Conservation (phyloP, 2,888 invertebrate species). For the Polymixis flavicincta region DNA sequence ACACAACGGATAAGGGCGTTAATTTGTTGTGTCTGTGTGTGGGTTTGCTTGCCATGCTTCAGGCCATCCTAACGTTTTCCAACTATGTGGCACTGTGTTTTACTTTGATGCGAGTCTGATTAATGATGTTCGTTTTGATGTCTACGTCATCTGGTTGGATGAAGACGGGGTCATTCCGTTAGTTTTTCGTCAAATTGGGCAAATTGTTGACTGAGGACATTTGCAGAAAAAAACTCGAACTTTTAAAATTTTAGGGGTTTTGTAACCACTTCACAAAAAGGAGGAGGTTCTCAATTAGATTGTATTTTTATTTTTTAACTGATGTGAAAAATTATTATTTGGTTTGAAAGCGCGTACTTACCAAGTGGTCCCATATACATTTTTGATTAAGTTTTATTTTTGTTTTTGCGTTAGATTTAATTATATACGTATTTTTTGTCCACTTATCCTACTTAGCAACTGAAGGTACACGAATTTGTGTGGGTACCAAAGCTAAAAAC, state of each 20-base stretch:
- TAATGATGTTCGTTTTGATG: conserved; percentile 46
- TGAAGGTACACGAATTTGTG: too few species aligned
- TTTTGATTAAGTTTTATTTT: too few species aligned
- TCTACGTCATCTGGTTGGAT: conserved; percentile 37
- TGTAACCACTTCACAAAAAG: too few species aligned
- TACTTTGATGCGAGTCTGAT: conserved; percentile 50
- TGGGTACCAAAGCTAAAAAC: too few species aligned
- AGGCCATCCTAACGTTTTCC: conserved; percentile 41
- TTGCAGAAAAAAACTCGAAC: not conserved
- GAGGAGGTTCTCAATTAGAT: too few species aligned
- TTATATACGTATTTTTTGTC: too few species aligned
- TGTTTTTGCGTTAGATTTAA: too few species aligned
- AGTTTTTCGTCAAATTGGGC: conserved; percentile 44
- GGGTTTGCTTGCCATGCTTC: conserved; percentile 60
- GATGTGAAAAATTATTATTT: too few species aligned
- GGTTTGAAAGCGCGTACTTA: too few species aligned
- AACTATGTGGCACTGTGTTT: conserved; percentile 51
- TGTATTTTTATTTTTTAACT: too few species aligned
- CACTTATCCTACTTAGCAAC: too few species aligned
- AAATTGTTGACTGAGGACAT: conserved; percentile 7
- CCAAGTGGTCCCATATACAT: too few species aligned
- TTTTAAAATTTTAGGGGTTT: not conserved
- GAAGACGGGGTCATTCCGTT: conserved; percentile 26
- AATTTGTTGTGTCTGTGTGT: conserved; percentile 75
- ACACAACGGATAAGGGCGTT: conserved; percentile 73